phyloP scores from a whole-genome alignment of 1,140 invertebrate species.

The Sycobia sp. region DNA sequence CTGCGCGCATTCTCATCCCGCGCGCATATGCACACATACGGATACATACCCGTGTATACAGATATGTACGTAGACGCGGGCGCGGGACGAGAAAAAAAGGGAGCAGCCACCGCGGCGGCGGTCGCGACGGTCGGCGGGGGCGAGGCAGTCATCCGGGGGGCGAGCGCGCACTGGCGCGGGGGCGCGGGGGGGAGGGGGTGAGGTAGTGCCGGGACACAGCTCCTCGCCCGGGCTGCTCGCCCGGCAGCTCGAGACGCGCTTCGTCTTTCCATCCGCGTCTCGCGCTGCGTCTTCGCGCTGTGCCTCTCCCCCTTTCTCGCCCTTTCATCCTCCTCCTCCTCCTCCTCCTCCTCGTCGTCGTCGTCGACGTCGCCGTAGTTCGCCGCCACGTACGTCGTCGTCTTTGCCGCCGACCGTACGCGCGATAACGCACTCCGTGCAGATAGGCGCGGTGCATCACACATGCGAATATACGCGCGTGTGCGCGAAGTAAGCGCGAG shows the following conservation, averaged over 20 bases:
- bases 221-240: slow-evolving; percentile 49
- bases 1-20: slow-evolving; percentile 41
- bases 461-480: too few species aligned
- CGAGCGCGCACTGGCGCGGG: slow-evolving; percentile 7
- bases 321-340: neutral
- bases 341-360: too few species aligned
- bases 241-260: slow-evolving; percentile 55
- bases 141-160: neutral
- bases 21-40: slow-evolving; percentile 45
- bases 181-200: too few species aligned
- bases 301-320: neutral
- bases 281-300: neutral
- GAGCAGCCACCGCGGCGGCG: neutral
- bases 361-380: too few species aligned
- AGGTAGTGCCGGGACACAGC: too few species aligned
- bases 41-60: too few species aligned
- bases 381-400: too few species aligned
- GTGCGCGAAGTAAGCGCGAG: too few species aligned
- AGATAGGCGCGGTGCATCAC: too few species aligned
- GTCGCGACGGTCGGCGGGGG: too few species aligned
- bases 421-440: too few species aligned
- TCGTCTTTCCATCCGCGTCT: slow-evolving; percentile 49
- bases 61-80: slow-evolving; percentile 39
- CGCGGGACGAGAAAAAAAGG: neutral
- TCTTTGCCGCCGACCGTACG: too few species aligned